Evolutionary conservation across 2,888 invertebrate species (phyloP), one percentile per base, ranked within the genome.

Genomic region (Polydrusus cervinus): DNA sequence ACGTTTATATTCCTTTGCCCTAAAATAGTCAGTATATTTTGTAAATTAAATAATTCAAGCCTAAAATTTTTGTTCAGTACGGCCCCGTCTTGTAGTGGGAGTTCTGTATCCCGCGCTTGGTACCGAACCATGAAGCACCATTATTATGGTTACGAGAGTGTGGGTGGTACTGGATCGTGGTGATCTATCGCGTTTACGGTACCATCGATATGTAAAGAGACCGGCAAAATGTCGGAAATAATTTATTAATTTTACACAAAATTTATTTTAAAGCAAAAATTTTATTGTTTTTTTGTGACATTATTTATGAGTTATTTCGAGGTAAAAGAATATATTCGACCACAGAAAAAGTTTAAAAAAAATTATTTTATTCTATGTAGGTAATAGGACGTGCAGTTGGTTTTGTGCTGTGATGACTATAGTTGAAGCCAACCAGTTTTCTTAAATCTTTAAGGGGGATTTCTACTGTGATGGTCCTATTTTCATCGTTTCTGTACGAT

Each of bases 161-260:
- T 76, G 76, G 76, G 76, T 76, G 76, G 76, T 68, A 76, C 72
- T 47, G 76, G 69, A 76, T 76, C 72, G 69, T 64, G 53, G 76
- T 76, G 76, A 76, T 76, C 76, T 76, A 76, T 72, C 72, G 76
- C 72, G 68, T 72, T 75, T 71, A 55, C 57, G 18, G 47, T 71
- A 51, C 71, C 71, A 57, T 65, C 51, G 71, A 71, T 25, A 64
- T 53, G 43, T 57, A 71, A 71, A 64, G 43, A 40, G 62, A 62
- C 45, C 9, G 43, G 25, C 25, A 5, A 9, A 7, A 14, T n/a
- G 9, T 9, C 11, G 10, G 43, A 51, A 49, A 38, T 49, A 20
- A 51, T 30, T 51, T 11, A 14, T 16, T 47, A 43, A 38, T 47
- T 16, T 47, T 14, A 7, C n/a, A 8, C 9, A 14, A 16, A 5